Evolutionary conservation across 2,888 invertebrate species (phyloP), one percentile per base, ranked within the genome.

Genomic region (Drosophila conformis): DNA sequence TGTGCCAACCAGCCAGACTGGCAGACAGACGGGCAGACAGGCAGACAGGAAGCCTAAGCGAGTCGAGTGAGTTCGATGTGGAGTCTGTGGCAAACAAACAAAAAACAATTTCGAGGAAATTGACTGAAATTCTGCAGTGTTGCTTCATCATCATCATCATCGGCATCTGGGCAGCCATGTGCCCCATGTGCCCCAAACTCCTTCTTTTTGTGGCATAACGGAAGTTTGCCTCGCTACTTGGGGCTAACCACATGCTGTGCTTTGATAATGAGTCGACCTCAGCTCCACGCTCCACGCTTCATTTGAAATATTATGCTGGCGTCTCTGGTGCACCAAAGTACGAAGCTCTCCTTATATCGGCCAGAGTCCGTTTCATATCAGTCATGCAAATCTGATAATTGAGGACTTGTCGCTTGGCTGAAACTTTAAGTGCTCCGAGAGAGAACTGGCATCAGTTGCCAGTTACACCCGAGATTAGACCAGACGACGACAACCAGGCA

Each of bases 341-440:
- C 57, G 56, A 66, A 53, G 46, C 46, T 46, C 48, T 36, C 53
- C 42, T 66, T 61, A 27, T 31, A 31, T 53, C 67, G 72, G 60
- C 71, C 73, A 73, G 46, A 25, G 57, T 68, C 68, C 61, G 60
- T 38, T 62, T 73, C 46, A 56, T 87, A 89, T 86, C 82, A 80
- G 78, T 89, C 90, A 87, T 89, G 90, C 84, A 87, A 90, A 90
- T 90, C 87, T 86, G 89, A 89, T 90, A 90, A 87, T 90, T 87
- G 87, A 87, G 87, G 89, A 80, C 86, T 87, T 86, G 84, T 76
- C 82, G 80, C 74, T 87, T 82, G 85, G 77, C 75, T 78, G 85
- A 71, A 89, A 82, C 82, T 89, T 85, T 75, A 89, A 85, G 87
- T 89, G 85, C 71, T 57, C 31, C 69, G 48, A 38, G 58, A 67